phyloP scores from a whole-genome alignment of 2,888 invertebrate species.

The Osedax frankpressi region DNA sequence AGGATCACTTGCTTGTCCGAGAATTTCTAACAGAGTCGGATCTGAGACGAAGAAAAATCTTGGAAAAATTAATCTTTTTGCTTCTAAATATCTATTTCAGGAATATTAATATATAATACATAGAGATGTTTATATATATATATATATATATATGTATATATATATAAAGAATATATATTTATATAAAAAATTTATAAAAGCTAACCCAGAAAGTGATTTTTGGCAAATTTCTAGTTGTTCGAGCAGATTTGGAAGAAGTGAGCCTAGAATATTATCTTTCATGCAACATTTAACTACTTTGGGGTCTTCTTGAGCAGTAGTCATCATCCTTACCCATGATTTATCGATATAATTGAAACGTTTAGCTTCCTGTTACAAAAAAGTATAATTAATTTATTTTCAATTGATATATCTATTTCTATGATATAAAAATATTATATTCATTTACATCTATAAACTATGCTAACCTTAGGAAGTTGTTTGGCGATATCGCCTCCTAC shows the following conservation, averaged over 20 bases:
- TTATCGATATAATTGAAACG: constrained; percentile 63
- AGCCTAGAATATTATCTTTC: constrained; percentile 67
- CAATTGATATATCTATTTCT: background rate
- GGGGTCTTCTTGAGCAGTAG: constrained; percentile 63
- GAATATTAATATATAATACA: background rate
- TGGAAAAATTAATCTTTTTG: constrained; percentile 69
- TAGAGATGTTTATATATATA: background rate
- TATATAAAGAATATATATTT: background rate
- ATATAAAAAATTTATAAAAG: background rate
- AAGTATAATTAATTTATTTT: background rate
- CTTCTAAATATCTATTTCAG: constrained; percentile 57
- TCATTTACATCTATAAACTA: background rate
- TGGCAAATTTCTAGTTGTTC: constrained; percentile 80
- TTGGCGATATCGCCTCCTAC: constrained; percentile 79
- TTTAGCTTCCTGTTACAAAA: constrained; percentile 41
- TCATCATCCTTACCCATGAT: constrained; percentile 75
- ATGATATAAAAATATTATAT: background rate
- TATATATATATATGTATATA: background rate
- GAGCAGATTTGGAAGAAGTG: constrained; percentile 63
- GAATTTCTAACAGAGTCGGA: constrained; percentile 72
- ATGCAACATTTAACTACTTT: constrained; percentile 74
- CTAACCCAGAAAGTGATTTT: constrained; percentile 68
- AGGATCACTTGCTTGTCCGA: constrained; percentile 77
- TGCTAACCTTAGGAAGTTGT: constrained; percentile 57
- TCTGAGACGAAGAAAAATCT: constrained; percentile 82